phyloP scores from a whole-genome alignment of 1,140 invertebrate species.

The Tenebrio molitor region DNA sequence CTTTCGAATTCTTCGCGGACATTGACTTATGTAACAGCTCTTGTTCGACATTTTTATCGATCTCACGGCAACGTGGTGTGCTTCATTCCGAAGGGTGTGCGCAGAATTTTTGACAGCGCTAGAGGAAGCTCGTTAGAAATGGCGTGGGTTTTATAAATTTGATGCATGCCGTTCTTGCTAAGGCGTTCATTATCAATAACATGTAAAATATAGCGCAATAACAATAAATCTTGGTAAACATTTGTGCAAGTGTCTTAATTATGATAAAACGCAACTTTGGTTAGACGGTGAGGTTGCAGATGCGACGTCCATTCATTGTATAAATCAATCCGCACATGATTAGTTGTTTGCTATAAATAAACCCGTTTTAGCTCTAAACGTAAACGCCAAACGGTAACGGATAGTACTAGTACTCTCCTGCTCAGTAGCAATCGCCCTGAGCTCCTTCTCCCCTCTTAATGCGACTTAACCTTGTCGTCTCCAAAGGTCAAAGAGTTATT shows the following conservation, averaged over 20 bases:
- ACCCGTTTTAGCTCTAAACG: slow-evolving; percentile 15
- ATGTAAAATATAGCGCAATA: slow-evolving; percentile 47
- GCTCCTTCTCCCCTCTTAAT: slow-evolving; percentile 39
- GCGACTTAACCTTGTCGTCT: slow-evolving; percentile 63
- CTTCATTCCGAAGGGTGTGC: slow-evolving; percentile 43
- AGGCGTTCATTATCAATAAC: slow-evolving; percentile 47
- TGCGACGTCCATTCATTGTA: slow-evolving; percentile 39
- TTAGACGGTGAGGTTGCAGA: slow-evolving; percentile 26
- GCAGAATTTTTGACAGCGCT: slow-evolving; percentile 15
- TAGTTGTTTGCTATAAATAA: slow-evolving; percentile 36
- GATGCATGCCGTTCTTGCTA: slow-evolving; percentile 42
- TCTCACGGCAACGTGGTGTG: background rate
- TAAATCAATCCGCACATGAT: slow-evolving; percentile 35
- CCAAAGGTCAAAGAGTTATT: slow-evolving; percentile 52
- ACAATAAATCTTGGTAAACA: slow-evolving; percentile 47
- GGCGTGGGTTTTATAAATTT: slow-evolving; percentile 45
- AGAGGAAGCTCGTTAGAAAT: slow-evolving; percentile 44
- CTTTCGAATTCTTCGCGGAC: slow-evolving; percentile 16
- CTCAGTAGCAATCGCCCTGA: slow-evolving; percentile 9
- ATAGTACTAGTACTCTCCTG: slow-evolving; percentile 6
- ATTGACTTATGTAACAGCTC: slow-evolving; percentile 7
- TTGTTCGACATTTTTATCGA: slow-evolving; percentile 1
- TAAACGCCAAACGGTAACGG: slow-evolving; percentile 18
- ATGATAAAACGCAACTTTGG: slow-evolving; percentile 37
- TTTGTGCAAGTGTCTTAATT: slow-evolving; percentile 42